Percentiles rank a stretch among this genome's conserved stretches.
Evolutionary conservation across 2,113 vertebrate species (phyloP).

Genomic region (Chauna torquata): DNA sequence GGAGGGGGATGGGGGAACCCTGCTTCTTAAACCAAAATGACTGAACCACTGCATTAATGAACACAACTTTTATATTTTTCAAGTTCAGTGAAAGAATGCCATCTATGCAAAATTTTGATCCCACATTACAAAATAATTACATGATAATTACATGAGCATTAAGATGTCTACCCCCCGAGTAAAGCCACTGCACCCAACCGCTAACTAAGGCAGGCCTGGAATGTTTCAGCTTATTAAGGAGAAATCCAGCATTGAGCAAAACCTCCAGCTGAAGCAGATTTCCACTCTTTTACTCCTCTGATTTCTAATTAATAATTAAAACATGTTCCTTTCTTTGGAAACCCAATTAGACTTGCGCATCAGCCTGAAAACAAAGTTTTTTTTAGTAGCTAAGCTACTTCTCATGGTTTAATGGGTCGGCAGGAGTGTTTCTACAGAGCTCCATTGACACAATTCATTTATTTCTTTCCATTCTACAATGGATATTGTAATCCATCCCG

Average conservation of each 20-base stretch:
- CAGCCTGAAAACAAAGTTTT: conserved; percentile 69
- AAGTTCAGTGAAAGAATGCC: conserved; percentile 59
- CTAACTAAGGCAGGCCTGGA: conserved; percentile 61
- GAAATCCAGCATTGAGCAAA: conserved; percentile 71
- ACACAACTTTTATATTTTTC: conserved; percentile 46
- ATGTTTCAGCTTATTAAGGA: conserved; percentile 67
- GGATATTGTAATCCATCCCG: conserved; percentile 52
- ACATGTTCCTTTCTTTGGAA: conserved; percentile 66
- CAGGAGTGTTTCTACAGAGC: conserved; percentile 37
- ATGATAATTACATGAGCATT: conserved; percentile 65
- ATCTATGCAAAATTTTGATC: conserved; percentile 69
- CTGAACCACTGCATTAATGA: conserved; percentile 23
- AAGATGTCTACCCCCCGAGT: conserved; percentile 71
- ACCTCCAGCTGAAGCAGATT: conserved; percentile 68
- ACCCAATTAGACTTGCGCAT: conserved; percentile 64
- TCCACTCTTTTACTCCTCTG: conserved; percentile 57
- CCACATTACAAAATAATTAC: conserved; percentile 74
- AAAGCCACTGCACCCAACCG: conserved; percentile 52
- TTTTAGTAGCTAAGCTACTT: conserved; percentile 65
- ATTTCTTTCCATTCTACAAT: conserved; percentile 49
- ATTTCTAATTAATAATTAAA: conserved; percentile 77
- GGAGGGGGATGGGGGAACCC: neutral
- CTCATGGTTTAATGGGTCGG: conserved; percentile 55
- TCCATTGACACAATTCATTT: conserved; percentile 58
- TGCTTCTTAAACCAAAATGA: conserved; percentile 5